Percentiles rank a stretch among this genome's conserved stretches.
phyloP scores from a whole-genome alignment of 1,140 invertebrate genomes.

The Drosophila nikananu region DNA sequence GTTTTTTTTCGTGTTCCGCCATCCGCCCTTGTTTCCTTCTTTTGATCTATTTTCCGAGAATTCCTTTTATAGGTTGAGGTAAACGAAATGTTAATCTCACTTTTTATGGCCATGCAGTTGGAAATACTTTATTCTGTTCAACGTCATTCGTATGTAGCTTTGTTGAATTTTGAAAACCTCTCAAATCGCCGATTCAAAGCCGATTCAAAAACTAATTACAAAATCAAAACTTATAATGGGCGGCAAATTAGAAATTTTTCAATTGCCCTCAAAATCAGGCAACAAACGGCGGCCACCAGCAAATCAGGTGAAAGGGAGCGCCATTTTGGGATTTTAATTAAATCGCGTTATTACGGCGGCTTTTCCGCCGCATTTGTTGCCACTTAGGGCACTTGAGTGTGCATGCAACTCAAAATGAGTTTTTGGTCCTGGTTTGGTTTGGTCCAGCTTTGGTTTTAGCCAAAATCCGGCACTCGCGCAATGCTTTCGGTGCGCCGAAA shows the following conservation, averaged over 20 bases:
- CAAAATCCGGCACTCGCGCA: conserved; percentile 31
- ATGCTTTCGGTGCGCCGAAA: conserved; percentile 31
- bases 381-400: conserved; percentile 50
- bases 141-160: conserved; percentile 9
- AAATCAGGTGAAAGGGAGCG: conserved; percentile 54
- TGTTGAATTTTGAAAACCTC: conserved; percentile 17
- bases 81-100: conserved; percentile 57
- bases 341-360: conserved; percentile 62
- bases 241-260: conserved; percentile 67
- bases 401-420: conserved; percentile 66
- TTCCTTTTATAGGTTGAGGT: conserved; percentile 65
- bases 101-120: conserved; percentile 40
- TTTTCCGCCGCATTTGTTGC: conserved; percentile 29
- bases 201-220: conserved; percentile 72
- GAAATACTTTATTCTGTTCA: conserved; percentile 13
- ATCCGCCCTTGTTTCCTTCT: conserved; percentile 28
- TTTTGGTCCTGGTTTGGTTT: conserved; percentile 50
- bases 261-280: conserved; percentile 46
- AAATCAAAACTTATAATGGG: conserved; percentile 77
- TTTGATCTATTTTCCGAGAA: conserved; percentile 71
- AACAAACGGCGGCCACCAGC: conserved; percentile 28
- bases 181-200: conserved; percentile 34
- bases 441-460: conserved; percentile 38
- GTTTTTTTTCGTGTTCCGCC: conserved; percentile 26
- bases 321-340: conserved; percentile 78